Evolutionary conservation across 2,113 vertebrate genomes (phyloP), one percentile per base, ranked within the genome.

Genomic region (Heterochromis multidens): DNA sequence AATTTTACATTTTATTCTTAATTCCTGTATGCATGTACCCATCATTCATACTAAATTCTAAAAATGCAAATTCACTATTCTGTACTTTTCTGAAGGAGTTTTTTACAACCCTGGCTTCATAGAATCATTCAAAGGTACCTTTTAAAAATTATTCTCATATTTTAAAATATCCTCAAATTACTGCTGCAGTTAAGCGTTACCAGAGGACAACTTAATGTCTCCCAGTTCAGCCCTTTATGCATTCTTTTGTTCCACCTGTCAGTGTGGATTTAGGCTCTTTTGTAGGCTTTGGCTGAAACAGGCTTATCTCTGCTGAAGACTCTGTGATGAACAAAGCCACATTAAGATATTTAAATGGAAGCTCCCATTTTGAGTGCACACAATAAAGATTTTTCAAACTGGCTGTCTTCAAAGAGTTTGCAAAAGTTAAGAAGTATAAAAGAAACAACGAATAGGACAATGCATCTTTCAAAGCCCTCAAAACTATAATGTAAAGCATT

Each of bases 231-330:
- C 84, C 86, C 81, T 92, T 94, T 94, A 70, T 92, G 49, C 79
- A 57, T 82, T 86, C 91, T 90, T 95, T 96, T 96, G 95, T 96
- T 96, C 93, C 95, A 96, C 93, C 94, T 96, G 96, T 96, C 96
- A 96, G 83, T 94, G 91, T 93, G 93, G 92, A 96, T 96, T 96
- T 96, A 93, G 83, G 82, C 88, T 86, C 86, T 74, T 87, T 91
- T 89, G 91, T 95, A 95, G 93, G 90, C 91, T 91, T 83, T 63
- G 93, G 88, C 90, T 95, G 87, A 95, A 96, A 95, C 90, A 93
- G 94, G 95, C 95, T 97, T 96, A 96, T 96, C 95, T 95, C 91
- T 81, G 80, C 82, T 91, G 85, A 91, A 85, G 92, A 93, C 91
- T 83, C 85, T 90, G 87, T 90, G 91, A 94, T 94, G 90, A 87